Conservation (phyloP, 2,113 vertebrate genomes). For the Phyllopteryx taeniolatus region DNA sequence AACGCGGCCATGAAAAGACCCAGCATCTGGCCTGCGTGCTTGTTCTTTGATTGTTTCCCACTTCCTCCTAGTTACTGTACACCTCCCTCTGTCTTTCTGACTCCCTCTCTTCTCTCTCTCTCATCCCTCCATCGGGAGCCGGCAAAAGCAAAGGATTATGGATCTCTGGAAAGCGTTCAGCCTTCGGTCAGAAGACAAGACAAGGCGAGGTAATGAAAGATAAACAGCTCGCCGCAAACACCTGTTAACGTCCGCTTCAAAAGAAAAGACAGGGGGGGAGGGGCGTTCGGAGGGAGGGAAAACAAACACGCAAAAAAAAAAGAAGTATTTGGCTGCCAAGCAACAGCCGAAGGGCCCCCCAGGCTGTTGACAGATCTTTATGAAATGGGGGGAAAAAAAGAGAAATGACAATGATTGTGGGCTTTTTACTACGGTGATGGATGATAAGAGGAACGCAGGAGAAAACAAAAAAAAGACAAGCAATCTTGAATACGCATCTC, state of each 20-base stretch:
- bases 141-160: conserved; percentile 70
- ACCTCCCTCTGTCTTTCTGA: conserved; percentile 53
- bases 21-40: conserved; percentile 65
- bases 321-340: conserved; percentile 78
- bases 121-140: conserved; percentile 71
- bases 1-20: conserved; percentile 49
- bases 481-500: conserved; percentile 73
- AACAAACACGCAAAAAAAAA: conserved; percentile 70
- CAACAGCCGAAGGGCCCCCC: conserved; percentile 76
- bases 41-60: conserved; percentile 71
- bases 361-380: conserved; percentile 82
- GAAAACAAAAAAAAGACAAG: conserved; percentile 48
- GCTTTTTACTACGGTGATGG: conserved; percentile 74
- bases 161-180: conserved; percentile 73
- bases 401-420: conserved; percentile 77
- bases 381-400: conserved; percentile 73
- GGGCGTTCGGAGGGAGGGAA: conserved; percentile 54
- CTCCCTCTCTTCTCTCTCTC: conserved; percentile 58
- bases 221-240: conserved; percentile 81
- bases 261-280: conserved; percentile 65
- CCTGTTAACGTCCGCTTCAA: conserved; percentile 80
- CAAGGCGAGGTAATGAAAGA: conserved; percentile 80
- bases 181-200: conserved; percentile 77
- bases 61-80: conserved; percentile 44
- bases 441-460: conserved; percentile 72